Conservation (phyloP, 2,113 vertebrate genomes). For the Microtus richardsoni region DNA sequence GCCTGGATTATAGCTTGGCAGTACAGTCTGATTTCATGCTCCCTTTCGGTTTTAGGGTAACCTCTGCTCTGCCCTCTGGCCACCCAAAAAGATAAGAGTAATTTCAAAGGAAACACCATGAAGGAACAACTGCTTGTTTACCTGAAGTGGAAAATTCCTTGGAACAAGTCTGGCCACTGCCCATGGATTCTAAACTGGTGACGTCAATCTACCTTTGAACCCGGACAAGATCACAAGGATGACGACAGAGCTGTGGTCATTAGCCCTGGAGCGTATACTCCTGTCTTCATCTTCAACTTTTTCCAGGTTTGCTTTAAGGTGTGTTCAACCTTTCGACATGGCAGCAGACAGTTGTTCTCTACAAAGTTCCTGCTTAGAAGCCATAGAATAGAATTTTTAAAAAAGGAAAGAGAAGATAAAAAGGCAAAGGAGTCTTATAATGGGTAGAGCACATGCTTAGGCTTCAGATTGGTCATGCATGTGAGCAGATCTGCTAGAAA, state of each 20-base stretch:
- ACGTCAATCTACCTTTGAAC: constrained; percentile 18
- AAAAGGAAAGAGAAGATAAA: neutral
- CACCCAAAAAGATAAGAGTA: constrained; percentile 38
- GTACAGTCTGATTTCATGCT: neutral
- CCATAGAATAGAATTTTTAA: neutral
- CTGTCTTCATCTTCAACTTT: neutral
- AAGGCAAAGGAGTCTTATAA: neutral
- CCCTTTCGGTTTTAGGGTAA: neutral
- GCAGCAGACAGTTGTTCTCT: neutral
- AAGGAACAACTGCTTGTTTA: constrained; percentile 55
- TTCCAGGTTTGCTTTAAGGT: neutral
- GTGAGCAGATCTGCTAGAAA: neutral
- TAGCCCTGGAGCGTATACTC: neutral
- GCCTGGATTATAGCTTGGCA: neutral
- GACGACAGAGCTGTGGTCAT: neutral
- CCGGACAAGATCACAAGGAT: neutral
- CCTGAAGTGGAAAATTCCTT: constrained; percentile 65
- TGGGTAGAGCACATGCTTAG: neutral
- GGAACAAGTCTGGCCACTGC: constrained; percentile 21
- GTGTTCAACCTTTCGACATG: neutral
- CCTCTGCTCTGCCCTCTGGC: constrained; percentile 28
- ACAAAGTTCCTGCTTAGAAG: neutral
- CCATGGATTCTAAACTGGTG: constrained; percentile 21
- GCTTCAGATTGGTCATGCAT: neutral
- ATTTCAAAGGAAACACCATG: constrained; percentile 52